These are phyloP conservation scores for Oenanthe melanoleuca DNA, from an alignment of 2,113 vertebrate species.

Conservation along the genomic window DNA sequence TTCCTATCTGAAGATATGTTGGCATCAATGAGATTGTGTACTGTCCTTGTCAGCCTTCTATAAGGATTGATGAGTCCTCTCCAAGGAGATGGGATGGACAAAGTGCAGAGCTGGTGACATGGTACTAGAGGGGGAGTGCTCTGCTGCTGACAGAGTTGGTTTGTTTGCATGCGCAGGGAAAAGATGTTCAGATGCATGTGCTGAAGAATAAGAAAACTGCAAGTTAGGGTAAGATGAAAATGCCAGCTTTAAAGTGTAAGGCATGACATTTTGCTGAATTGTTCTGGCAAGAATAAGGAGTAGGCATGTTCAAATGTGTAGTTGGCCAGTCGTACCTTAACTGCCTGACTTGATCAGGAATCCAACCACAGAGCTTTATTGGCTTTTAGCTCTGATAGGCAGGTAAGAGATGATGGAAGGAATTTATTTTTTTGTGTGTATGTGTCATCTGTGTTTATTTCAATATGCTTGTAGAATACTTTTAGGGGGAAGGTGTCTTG, in stretches of 20 bases:
- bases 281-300: background rate
- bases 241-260: background rate
- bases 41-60: background rate
- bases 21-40: rapidly evolving
- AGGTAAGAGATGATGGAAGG: background rate
- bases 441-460: background rate
- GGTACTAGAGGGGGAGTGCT: background rate
- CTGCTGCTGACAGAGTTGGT: background rate
- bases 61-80: background rate
- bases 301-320: background rate
- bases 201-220: background rate
- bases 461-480: background rate
- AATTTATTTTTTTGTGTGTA: background rate
- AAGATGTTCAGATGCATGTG: background rate
- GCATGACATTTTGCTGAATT: background rate
- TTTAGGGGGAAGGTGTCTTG: background rate
- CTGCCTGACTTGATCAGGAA: background rate
- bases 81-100: background rate
- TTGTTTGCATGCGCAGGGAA: background rate
- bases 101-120: background rate
- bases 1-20: background rate
- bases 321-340: background rate
- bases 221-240: background rate
- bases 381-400: background rate
- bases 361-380: background rate